Conservation (phyloP, 2,113 vertebrate species). For the Otus sunia region DNA sequence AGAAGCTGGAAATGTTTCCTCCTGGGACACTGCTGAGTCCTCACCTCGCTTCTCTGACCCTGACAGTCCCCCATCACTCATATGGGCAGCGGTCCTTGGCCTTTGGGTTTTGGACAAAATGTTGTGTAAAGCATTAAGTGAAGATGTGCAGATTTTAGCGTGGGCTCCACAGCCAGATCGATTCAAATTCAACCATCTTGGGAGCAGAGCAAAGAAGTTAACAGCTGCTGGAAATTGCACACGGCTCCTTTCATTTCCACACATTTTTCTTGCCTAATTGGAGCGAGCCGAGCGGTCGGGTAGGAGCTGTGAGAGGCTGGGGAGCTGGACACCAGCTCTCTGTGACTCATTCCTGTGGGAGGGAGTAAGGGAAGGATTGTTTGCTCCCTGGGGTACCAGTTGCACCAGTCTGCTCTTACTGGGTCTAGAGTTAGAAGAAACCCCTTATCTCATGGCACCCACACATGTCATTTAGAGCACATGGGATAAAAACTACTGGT, state of each 20-base stretch:
- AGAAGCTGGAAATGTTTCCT: not conserved
- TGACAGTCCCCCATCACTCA: not conserved
- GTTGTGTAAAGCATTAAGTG: not conserved
- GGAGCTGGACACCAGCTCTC: not conserved
- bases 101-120: not conserved
- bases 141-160: not conserved
- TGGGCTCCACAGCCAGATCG: not conserved
- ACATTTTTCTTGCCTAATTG: constrained; percentile 33
- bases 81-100: not conserved
- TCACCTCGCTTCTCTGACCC: not conserved
- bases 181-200: not conserved
- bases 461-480: not conserved
- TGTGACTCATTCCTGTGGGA: not conserved
- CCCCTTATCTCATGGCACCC: not conserved
- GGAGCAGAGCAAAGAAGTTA: not conserved
- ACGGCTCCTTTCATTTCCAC: not conserved
- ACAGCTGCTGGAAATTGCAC: not conserved
- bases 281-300: rapidly evolving
- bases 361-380: not conserved
- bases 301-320: not conserved
- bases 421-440: not conserved
- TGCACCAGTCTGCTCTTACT: not conserved
- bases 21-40: not conserved
- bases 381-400: not conserved
- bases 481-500: rapidly evolving